Conservation (phyloP, 2,797 vertebrate species). For the Tokudaia muenninki region DNA sequence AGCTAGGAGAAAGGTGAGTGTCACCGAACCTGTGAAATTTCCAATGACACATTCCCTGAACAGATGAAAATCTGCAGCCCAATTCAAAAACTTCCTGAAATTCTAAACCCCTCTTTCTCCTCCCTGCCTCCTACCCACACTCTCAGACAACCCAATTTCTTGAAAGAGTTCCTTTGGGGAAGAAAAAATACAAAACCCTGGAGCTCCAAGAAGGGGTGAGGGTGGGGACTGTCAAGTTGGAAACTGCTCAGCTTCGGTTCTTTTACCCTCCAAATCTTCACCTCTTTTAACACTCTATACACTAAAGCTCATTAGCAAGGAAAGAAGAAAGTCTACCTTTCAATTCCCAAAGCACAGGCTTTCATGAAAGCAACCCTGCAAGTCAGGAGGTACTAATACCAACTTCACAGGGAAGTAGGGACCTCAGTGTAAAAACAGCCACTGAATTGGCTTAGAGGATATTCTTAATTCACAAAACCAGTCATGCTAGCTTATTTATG, state of each 20-base stretch:
- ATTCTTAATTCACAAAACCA: slow-evolving; percentile 68
- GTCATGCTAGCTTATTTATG: slow-evolving; percentile 76
- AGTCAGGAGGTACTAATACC: slow-evolving; percentile 16
- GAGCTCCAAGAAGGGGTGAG: neutral
- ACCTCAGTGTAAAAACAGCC: slow-evolving; percentile 61
- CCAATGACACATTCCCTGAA: neutral
- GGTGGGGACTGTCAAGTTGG: slow-evolving; percentile 32
- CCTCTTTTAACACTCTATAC: slow-evolving; percentile 74
- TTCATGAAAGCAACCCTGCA: slow-evolving; percentile 24
- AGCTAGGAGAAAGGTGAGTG: neutral
- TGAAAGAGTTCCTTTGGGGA: slow-evolving; percentile 11
- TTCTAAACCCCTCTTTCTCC: slow-evolving; percentile 58
- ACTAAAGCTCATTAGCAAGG: slow-evolving; percentile 82
- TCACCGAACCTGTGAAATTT: neutral
- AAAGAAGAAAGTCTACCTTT: slow-evolving; percentile 67
- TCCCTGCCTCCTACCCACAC: slow-evolving; percentile 9
- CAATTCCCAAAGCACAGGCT: slow-evolving; percentile 65
- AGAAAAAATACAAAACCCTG: neutral
- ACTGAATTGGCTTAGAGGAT: slow-evolving; percentile 77
- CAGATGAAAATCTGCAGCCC: slow-evolving; percentile 12
- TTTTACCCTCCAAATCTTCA: slow-evolving; percentile 62
- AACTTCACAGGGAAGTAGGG: slow-evolving; percentile 27
- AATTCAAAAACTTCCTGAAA: slow-evolving; percentile 37
- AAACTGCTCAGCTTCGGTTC: slow-evolving; percentile 49
- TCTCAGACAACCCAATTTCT: slow-evolving; percentile 58